Evolutionary conservation across 2,113 vertebrate species (phyloP).

Genomic region (Xenotilapia leptura): DNA sequence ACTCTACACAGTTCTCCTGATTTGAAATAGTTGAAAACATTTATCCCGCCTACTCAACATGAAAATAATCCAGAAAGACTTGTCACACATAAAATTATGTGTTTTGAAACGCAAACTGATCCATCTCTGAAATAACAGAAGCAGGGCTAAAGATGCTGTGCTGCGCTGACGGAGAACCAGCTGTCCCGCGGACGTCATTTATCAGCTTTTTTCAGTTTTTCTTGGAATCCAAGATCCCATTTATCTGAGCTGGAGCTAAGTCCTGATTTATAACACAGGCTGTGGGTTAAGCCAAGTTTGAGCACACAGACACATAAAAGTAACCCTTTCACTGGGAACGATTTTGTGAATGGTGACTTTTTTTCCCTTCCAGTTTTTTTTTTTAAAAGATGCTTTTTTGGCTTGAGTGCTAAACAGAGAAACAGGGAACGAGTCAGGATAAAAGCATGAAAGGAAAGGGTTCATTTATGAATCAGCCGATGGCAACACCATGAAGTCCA

Average conservation of each 20-base stretch:
- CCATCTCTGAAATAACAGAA: neutral
- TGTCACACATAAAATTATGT: neutral
- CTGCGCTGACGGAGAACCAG: neutral
- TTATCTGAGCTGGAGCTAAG: neutral
- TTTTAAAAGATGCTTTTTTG: neutral
- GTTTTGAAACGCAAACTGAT: neutral
- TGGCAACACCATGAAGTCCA: neutral
- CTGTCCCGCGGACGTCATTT: neutral
- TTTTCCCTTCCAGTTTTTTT: neutral
- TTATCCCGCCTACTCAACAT: neutral
- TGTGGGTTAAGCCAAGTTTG: neutral
- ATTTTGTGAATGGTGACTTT: neutral
- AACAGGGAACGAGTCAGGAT: neutral
- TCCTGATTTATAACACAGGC: slow-evolving; percentile 1
- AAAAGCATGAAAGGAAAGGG: slow-evolving; percentile 1
- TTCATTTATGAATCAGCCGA: neutral
- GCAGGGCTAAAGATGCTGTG: neutral
- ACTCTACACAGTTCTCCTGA: neutral
- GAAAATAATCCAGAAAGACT: neutral
- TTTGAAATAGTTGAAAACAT: neutral
- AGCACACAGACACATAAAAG: neutral
- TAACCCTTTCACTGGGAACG: neutral
- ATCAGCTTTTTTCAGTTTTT: slow-evolving; percentile 1
- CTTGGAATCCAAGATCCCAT: neutral
- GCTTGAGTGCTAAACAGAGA: neutral